Conservation (phyloP, 2,113 vertebrate genomes). For the Phoenicopterus ruber region DNA sequence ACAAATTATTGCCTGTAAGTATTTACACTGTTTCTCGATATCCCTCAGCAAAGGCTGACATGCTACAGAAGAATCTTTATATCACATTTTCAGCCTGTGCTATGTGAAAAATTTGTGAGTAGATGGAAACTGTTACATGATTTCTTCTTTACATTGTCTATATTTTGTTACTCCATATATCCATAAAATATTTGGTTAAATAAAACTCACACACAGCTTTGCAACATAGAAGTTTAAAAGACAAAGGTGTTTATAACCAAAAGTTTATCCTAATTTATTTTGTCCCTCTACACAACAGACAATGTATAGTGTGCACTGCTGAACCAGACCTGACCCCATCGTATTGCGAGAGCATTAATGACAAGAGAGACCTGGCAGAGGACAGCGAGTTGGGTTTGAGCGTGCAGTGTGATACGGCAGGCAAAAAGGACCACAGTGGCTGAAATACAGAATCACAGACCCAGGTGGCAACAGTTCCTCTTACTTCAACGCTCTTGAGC, state of each 20-base stretch:
- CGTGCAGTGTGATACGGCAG: background rate
- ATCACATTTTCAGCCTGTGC: slow-evolving; percentile 1
- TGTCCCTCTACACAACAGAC: background rate
- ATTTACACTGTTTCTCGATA: background rate
- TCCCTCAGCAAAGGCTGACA: slow-evolving; percentile 19
- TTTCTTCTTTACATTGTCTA: background rate
- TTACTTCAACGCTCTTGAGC: background rate
- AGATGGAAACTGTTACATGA: background rate
- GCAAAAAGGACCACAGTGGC: background rate
- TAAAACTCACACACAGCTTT: background rate
- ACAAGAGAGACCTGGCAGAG: slow-evolving; percentile 24
- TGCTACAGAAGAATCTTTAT: background rate
- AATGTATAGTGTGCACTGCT: background rate
- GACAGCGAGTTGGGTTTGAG: background rate
- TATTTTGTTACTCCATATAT: background rate
- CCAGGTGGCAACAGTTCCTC: background rate
- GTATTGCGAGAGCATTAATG: background rate
- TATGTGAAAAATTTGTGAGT: background rate
- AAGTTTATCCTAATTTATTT: background rate
- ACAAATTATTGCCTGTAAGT: background rate
- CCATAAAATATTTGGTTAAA: background rate
- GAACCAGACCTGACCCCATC: background rate
- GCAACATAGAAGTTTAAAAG: background rate
- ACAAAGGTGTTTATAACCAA: background rate
- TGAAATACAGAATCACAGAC: background rate